These are phyloP conservation scores for Gasterosteus nipponicus DNA, from an alignment of 2,113 vertebrate genomes.

Conservation along the genomic window DNA sequence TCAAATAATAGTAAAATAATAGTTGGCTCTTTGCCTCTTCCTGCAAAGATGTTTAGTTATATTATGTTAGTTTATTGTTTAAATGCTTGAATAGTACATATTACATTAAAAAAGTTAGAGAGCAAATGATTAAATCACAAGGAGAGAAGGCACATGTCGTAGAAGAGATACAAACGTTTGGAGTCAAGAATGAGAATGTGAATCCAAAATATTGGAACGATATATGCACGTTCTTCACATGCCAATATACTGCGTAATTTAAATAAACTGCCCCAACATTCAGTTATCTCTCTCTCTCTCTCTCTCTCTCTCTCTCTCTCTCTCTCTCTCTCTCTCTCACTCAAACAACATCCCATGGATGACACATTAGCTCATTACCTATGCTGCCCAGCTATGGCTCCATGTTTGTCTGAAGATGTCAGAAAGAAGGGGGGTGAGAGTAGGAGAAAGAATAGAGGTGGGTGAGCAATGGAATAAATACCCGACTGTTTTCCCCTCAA, in stretches of 20 bases:
- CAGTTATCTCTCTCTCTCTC: constrained; percentile 5
- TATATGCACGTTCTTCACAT: constrained; percentile 1
- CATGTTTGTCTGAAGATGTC: constrained; percentile 26
- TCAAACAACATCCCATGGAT: constrained; percentile 32
- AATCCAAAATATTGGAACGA: constrained; percentile 22
- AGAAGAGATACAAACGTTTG: neutral
- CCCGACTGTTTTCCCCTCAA: constrained; percentile 67
- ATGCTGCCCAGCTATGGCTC: neutral
- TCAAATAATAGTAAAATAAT: no score
- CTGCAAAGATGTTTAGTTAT: no score
- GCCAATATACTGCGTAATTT: neutral
- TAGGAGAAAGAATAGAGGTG: constrained; percentile 31
- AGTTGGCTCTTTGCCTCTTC: no score
- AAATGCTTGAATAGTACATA: no score
- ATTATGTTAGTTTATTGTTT: no score
- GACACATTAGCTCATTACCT: constrained; percentile 40
- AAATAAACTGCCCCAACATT: neutral
- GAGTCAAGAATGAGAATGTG: constrained; percentile 20
- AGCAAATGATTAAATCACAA: neutral
- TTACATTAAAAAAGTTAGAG: neutral
- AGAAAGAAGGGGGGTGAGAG: constrained; percentile 29
- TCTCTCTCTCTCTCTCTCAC: neutral
- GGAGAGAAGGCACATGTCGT: neutral
- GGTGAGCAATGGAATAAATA: constrained; percentile 65
- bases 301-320: neutral